Percentiles rank a stretch among this genome's conserved stretches.
These are phyloP conservation scores for Hymenopus coronatus DNA, from an alignment of 2,888 invertebrate species.

Conservation along the genomic window DNA sequence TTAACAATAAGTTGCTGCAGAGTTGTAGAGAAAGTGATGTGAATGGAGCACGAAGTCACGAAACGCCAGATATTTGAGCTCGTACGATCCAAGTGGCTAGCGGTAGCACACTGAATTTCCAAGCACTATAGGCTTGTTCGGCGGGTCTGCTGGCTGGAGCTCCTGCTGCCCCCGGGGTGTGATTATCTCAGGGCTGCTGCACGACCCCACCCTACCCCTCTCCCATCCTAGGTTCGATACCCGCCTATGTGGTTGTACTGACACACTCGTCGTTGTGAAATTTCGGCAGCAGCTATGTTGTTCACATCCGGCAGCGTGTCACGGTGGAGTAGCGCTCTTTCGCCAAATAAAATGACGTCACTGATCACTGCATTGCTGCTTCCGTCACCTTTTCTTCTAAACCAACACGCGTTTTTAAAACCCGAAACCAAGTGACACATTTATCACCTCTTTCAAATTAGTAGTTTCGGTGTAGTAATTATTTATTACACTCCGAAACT, in stretches of 20 bases:
- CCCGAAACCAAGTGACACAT: too few species aligned
- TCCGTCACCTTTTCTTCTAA: too few species aligned
- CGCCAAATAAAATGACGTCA: not conserved
- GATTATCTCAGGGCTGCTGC: slow-evolving; percentile 12
- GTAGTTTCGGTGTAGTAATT: too few species aligned
- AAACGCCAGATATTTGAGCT: too few species aligned
- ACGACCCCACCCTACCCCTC: not conserved
- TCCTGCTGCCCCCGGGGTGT: slow-evolving; percentile 9
- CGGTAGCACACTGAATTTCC: not conserved
- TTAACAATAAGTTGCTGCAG: too few species aligned
- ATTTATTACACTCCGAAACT: too few species aligned
- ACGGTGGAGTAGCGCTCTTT: not conserved
- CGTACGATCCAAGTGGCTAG: too few species aligned
- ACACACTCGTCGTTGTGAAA: not conserved
- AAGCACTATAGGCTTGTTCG: not conserved
- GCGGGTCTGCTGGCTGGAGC: not conserved
- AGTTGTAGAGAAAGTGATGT: too few species aligned
- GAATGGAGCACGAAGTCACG: too few species aligned
- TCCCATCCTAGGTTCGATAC: not conserved
- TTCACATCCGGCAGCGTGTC: not conserved
- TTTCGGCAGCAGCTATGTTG: not conserved
- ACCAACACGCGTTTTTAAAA: too few species aligned
- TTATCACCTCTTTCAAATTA: too few species aligned
- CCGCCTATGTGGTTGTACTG: not conserved
- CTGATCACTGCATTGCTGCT: too few species aligned